Evolutionary conservation across 2,113 vertebrate genomes (phyloP).

Genomic region (Tonatia bakeri): DNA sequence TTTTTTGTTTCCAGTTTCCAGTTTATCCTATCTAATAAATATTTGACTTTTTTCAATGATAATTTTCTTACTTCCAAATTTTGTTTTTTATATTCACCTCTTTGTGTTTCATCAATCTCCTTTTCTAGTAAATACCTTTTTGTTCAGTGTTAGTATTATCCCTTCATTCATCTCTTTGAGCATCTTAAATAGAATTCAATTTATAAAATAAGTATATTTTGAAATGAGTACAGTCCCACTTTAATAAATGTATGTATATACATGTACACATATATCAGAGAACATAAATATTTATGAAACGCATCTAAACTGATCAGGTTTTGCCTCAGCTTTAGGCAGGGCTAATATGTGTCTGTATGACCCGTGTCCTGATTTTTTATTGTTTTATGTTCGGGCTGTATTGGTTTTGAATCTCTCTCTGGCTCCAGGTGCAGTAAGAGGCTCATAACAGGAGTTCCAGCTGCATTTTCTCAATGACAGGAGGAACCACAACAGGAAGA

Average conservation of each 20-base stretch:
- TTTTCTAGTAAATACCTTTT: neutral
- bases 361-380: neutral
- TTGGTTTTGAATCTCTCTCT: neutral
- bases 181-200: neutral
- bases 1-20: neutral
- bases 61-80: neutral
- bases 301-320: neutral
- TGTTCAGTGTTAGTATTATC: neutral
- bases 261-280: neutral
- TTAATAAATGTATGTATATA: neutral
- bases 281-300: neutral
- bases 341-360: neutral
- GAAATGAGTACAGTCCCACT: neutral
- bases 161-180: neutral
- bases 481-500: neutral
- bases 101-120: neutral
- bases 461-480: neutral
- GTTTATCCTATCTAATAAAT: neutral
- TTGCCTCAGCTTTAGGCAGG: neutral
- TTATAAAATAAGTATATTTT: conserved; percentile 1
- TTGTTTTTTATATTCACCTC: neutral
- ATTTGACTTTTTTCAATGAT: neutral
- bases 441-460: neutral
- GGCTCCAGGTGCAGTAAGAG: neutral
- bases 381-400: neutral